phyloP scores from a whole-genome alignment of 2,113 vertebrate species.

The Serilophus lunatus region DNA sequence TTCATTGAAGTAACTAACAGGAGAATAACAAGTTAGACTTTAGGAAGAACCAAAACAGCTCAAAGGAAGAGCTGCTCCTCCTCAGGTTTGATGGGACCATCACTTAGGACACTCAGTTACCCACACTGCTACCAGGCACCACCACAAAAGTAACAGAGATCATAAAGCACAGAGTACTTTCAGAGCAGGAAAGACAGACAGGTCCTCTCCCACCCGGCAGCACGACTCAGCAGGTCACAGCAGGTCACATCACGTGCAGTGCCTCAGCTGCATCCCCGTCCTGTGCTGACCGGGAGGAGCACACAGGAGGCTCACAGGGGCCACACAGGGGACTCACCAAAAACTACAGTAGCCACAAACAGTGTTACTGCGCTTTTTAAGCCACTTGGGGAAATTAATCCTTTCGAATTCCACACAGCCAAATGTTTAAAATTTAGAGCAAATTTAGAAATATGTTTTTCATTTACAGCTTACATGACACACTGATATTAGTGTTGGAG shows the following conservation, averaged over 20 bases:
- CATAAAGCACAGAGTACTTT: not conserved
- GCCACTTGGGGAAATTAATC: not conserved
- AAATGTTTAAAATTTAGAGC: not conserved
- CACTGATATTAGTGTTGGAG: slow-evolving; percentile 11
- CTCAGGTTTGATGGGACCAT: not conserved
- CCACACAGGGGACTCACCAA: not conserved
- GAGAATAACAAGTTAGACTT: not conserved
- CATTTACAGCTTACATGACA: slow-evolving; percentile 49
- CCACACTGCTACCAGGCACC: not conserved
- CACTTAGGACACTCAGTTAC: not conserved
- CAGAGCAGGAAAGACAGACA: accelerated
- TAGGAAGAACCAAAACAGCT: not conserved
- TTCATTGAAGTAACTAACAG: not conserved
- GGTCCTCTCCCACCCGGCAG: accelerated
- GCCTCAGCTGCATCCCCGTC: accelerated
- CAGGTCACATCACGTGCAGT: not conserved
- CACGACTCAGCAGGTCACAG: not conserved
- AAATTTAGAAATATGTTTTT: slow-evolving; percentile 40
- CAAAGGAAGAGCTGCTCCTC: not conserved
- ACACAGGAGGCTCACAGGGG: accelerated
- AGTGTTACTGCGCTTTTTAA: not conserved
- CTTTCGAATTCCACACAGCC: not conserved
- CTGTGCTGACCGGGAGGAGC: not conserved
- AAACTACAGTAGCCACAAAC: not conserved
- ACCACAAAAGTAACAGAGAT: accelerated